A percentile compares a stretch with the other conserved stretches of the same genome.
Evolutionary conservation across 2,113 vertebrate genomes (phyloP).

Genomic region (Chunga burmeisteri): DNA sequence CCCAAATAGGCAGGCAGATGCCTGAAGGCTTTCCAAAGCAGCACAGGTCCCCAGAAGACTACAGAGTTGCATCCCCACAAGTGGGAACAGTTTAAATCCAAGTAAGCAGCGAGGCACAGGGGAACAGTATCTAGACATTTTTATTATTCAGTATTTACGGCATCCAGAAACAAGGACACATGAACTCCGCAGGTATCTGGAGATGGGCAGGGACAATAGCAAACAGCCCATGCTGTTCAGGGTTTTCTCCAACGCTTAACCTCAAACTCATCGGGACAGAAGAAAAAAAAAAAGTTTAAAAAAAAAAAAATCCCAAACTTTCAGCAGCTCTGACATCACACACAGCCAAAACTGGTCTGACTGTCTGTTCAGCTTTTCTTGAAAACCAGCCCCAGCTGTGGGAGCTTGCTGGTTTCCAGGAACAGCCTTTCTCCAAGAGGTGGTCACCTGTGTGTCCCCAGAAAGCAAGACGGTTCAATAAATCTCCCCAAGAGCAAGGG

Average conservation of each 20-base stretch:
- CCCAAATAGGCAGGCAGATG: background rate
- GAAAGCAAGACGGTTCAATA: background rate
- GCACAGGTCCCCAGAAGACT: background rate
- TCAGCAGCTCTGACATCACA: background rate
- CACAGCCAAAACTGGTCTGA: background rate
- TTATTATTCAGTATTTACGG: background rate
- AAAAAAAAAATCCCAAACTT: background rate
- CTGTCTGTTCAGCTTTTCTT: background rate
- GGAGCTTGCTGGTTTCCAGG: background rate
- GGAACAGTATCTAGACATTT: background rate
- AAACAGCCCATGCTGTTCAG: background rate
- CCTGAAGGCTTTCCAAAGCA: background rate
- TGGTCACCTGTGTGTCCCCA: accelerated
- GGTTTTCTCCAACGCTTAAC: background rate
- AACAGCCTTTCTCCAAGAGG: background rate
- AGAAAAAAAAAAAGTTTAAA: background rate
- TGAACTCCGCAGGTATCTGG: background rate
- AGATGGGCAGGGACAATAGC: background rate
- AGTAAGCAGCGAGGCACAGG: background rate
- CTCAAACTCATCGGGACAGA: background rate
- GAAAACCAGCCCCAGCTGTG: background rate
- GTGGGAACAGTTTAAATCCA: background rate
- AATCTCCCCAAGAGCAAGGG: background rate
- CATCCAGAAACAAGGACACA: background rate
- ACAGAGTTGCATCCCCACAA: background rate